A percentile compares a stretch with the other conserved stretches of the same genome.
These are phyloP conservation scores for Tenthredo scrophulariae DNA, from an alignment of 2,888 invertebrate species.

Conservation along the genomic window DNA sequence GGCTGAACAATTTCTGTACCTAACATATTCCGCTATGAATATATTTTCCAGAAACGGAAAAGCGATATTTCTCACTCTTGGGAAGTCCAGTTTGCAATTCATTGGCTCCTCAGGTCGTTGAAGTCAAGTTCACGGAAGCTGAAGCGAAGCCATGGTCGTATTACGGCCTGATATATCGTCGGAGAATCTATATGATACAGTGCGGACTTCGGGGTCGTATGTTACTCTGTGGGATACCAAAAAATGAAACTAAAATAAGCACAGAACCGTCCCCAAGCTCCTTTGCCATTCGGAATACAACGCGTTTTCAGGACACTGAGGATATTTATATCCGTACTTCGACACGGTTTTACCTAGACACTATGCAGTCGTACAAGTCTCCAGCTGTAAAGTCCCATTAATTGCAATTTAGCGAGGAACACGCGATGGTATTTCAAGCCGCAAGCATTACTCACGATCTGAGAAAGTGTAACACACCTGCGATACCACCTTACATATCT, in stretches of 20 bases:
- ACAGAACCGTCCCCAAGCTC: background rate
- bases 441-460: background rate
- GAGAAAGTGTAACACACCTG: background rate
- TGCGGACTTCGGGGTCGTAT: background rate
- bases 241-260: background rate
- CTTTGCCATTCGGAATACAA: background rate
- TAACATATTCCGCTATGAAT: background rate
- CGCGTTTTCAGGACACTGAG: background rate
- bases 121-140: conserved; percentile 38
- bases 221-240: conserved; percentile 17
- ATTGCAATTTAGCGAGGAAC: conserved; percentile 36
- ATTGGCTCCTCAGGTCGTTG: background rate
- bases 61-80: background rate
- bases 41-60: background rate
- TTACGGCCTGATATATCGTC: conserved; percentile 16
- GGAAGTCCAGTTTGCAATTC: conserved; percentile 11
- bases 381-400: conserved; percentile 21
- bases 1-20: background rate
- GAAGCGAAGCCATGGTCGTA: background rate
- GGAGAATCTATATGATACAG: background rate
- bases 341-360: conserved; percentile 37
- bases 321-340: conserved; percentile 40
- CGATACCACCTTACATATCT: background rate
- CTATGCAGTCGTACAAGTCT: background rate
- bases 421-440: conserved; percentile 9